phyloP scores from a whole-genome alignment of 2,888 invertebrate species.

The Ashinkailepas kermadecensis region DNA sequence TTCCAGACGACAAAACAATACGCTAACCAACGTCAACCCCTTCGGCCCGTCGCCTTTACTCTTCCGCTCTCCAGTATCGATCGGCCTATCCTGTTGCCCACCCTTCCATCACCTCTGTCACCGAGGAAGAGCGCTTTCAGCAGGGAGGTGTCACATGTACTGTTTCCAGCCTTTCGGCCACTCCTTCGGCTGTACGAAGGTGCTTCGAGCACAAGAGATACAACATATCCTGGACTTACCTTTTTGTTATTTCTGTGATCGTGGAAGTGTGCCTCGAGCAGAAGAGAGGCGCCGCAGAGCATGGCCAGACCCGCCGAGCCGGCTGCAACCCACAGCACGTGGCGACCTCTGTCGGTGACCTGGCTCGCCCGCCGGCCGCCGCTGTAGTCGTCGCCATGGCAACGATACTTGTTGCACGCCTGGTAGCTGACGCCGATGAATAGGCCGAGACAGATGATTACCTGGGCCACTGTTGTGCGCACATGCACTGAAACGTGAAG shows the following conservation, averaged over 20 bases:
- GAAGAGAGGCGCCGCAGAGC: not conserved
- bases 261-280: not conserved
- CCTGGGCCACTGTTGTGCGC: not conserved
- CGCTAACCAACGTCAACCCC: no score
- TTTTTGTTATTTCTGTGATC: not conserved
- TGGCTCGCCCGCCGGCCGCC: not conserved
- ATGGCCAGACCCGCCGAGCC: not conserved
- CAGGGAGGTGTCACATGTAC: not conserved
- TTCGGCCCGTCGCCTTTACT: no score
- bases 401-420: constrained; percentile 13
- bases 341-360: not conserved
- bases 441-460: not conserved
- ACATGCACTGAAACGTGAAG: not conserved
- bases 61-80: not conserved
- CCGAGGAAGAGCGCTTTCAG: not conserved
- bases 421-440: constrained; percentile 22
- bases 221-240: not conserved
- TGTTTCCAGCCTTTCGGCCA: not conserved
- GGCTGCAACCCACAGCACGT: not conserved
- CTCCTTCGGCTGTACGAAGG: not conserved
- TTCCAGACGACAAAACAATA: no score
- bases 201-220: not conserved
- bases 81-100: not conserved
- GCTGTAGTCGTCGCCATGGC: constrained; percentile 20
- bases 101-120: not conserved